These are phyloP conservation scores for Euzetes globulus DNA, from an alignment of 2,888 invertebrate species.

Conservation along the genomic window DNA sequence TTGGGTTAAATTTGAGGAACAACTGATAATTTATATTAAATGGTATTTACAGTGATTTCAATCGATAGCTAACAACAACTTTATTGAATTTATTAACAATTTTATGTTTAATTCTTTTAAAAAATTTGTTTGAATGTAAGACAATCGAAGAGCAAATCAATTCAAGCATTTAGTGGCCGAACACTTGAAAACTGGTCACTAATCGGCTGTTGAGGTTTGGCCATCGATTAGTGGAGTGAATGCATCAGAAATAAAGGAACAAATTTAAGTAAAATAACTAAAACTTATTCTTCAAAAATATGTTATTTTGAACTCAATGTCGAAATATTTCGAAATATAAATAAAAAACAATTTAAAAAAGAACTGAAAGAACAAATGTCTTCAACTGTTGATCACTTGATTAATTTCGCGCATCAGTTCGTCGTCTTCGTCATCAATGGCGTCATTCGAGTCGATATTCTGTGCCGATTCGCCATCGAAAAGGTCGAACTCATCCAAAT, in stretches of 20 bases:
- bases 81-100: too few species aligned
- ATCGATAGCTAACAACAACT: too few species aligned
- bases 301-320: not conserved
- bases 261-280: not conserved
- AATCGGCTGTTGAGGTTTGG: too few species aligned
- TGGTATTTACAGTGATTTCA: too few species aligned
- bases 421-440: slow-evolving; percentile 35
- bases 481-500: slow-evolving; percentile 27
- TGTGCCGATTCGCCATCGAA: not conserved
- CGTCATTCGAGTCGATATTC: not conserved
- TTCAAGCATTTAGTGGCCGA: too few species aligned
- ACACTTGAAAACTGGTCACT: too few species aligned
- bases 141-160: too few species aligned
- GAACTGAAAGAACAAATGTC: not conserved
- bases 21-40: too few species aligned
- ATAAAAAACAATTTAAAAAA: not conserved
- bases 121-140: too few species aligned
- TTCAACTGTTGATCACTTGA: slow-evolving; percentile 34
- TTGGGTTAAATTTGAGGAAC: too few species aligned
- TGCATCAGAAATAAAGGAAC: not conserved
- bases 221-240: too few species aligned
- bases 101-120: too few species aligned
- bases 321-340: not conserved
- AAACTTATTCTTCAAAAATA: not conserved
- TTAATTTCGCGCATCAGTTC: slow-evolving; percentile 39